These are phyloP conservation scores for Lasioglossum baleicum DNA, from an alignment of 1,140 invertebrate genomes.

Conservation along the genomic window DNA sequence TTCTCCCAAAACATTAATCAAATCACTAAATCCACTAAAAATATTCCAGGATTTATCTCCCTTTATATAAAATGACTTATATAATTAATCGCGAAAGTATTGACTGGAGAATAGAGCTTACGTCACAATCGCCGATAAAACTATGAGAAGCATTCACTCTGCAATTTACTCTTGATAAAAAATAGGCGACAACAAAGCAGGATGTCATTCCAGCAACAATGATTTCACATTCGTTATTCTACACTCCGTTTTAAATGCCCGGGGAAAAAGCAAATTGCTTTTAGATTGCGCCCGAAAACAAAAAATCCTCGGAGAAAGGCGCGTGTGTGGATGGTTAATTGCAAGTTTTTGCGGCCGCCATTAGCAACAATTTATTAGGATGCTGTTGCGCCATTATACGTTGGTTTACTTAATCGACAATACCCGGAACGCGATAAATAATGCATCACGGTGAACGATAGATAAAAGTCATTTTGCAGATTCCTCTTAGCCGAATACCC, in stretches of 20 bases:
- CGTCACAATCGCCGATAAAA: too few relatives aligned
- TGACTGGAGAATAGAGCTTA: too few relatives aligned
- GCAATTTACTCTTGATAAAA: neutral
- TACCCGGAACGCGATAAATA: neutral
- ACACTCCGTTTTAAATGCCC: neutral
- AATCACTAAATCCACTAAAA: too few relatives aligned
- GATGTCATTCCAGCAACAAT: neutral
- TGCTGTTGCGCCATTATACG: neutral
- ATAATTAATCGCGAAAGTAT: too few relatives aligned
- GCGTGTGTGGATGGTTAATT: neutral
- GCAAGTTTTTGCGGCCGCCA: neutral
- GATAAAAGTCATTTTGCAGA: slow-evolving; percentile 25
- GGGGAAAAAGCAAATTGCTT: neutral
- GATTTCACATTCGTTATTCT: neutral
- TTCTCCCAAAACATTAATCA: too few relatives aligned
- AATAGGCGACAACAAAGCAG: neutral
- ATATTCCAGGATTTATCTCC: too few relatives aligned
- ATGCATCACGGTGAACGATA: neutral
- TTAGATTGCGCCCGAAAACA: neutral
- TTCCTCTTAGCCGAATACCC: slow-evolving; percentile 19
- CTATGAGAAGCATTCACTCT: too few relatives aligned
- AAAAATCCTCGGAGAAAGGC: neutral
- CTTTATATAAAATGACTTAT: too few relatives aligned
- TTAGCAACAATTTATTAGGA: neutral
- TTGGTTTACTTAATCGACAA: neutral